Percentiles rank a stretch among this genome's conserved stretches.
Evolutionary conservation across 2,113 vertebrate genomes (phyloP).

Genomic region (Jacana jacana): DNA sequence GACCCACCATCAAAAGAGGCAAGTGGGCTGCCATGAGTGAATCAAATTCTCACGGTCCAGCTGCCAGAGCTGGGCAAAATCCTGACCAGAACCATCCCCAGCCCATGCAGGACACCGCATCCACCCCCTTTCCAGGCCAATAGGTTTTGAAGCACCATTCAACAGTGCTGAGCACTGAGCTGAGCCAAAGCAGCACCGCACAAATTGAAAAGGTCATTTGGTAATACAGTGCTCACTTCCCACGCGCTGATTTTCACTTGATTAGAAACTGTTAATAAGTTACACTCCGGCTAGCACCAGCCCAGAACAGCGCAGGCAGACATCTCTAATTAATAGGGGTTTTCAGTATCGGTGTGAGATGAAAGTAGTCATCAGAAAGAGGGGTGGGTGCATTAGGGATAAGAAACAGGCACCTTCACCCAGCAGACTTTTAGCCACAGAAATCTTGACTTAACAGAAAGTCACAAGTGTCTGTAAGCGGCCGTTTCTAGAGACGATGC

Average conservation of each 20-base stretch:
- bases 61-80: neutral
- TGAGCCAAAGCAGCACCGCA: neutral
- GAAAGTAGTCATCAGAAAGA: neutral
- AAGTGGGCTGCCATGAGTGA: neutral
- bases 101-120: neutral
- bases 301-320: neutral
- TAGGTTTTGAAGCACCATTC: neutral
- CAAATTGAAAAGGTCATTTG: slow-evolving; percentile 6
- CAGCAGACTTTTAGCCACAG: neutral
- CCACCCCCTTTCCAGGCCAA: neutral
- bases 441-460: neutral
- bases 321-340: neutral
- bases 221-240: neutral
- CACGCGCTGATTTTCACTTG: neutral
- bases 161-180: neutral
- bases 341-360: slow-evolving; percentile 17
- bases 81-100: neutral
- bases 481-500: neutral
- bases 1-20: neutral
- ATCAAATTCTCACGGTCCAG: neutral
- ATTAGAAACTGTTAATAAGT: slow-evolving; percentile 23
- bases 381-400: neutral
- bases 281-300: neutral
- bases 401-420: neutral
- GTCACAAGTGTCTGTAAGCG: neutral